phyloP scores from a whole-genome alignment of 2,888 invertebrate species.

The Platycheirus albimanus region DNA sequence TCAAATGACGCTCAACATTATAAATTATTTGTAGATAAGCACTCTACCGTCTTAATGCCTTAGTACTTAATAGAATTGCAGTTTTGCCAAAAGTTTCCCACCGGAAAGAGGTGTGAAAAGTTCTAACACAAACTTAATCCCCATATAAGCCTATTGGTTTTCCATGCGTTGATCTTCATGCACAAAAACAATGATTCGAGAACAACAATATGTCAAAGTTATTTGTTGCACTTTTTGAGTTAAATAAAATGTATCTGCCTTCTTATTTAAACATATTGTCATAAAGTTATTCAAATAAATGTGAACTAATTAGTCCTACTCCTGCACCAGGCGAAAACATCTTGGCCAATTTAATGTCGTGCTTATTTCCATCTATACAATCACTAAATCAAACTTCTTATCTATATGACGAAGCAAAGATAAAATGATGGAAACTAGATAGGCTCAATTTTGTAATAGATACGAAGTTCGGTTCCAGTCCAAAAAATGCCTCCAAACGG shows the following conservation, averaged over 20 bases:
- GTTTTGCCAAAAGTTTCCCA: not conserved
- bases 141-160: not conserved
- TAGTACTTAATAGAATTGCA: no score
- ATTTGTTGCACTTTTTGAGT: not conserved
- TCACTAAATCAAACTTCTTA: conserved; percentile 12
- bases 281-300: not conserved
- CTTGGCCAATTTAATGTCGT: not conserved
- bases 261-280: not conserved
- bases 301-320: not conserved
- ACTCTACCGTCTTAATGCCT: no score
- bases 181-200: conserved; percentile 6
- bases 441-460: not conserved
- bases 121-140: not conserved
- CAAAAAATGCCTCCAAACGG: conserved; percentile 50
- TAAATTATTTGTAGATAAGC: no score
- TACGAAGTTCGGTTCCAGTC: conserved; percentile 29
- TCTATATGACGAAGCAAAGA: conserved; percentile 17
- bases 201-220: not conserved
- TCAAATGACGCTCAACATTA: no score
- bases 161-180: not conserved
- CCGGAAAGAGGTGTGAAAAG: conserved; percentile 4
- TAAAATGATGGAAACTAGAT: not conserved
- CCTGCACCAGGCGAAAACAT: not conserved
- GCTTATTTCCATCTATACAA: not conserved
- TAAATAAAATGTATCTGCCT: not conserved